Conservation (phyloP, 2,113 vertebrate genomes). For the Dasyurus viverrinus region DNA sequence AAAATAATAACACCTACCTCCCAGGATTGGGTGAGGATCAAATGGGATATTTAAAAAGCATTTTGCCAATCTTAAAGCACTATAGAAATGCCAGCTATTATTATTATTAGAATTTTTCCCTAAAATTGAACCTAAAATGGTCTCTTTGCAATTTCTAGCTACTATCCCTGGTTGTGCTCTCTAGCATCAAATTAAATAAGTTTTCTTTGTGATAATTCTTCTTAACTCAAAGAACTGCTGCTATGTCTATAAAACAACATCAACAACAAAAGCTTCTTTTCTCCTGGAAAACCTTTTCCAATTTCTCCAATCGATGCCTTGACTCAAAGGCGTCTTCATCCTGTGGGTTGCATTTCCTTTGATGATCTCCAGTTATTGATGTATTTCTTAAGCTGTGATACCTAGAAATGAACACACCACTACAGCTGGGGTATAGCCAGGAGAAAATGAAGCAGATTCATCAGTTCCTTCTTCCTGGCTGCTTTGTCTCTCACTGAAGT, state of each 20-base stretch:
- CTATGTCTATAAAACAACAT: background rate
- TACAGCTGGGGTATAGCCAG: background rate
- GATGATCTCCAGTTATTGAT: background rate
- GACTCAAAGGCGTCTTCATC: background rate
- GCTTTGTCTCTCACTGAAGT: background rate
- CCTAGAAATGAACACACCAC: background rate
- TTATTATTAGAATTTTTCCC: background rate
- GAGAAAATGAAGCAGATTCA: background rate
- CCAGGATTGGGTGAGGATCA: background rate
- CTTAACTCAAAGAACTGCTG: too few species aligned
- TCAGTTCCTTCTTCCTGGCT: background rate
- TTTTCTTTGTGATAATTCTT: background rate
- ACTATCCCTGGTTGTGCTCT: background rate
- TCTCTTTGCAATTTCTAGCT: background rate
- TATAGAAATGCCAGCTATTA: background rate
- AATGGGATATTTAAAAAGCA: background rate
- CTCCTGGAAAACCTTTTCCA: background rate
- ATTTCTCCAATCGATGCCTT: background rate
- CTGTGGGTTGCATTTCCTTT: background rate
- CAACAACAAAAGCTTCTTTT: background rate
- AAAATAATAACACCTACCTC: background rate
- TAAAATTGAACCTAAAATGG: background rate
- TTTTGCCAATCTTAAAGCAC: background rate
- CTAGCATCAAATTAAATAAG: background rate
- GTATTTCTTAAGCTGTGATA: background rate